These are phyloP conservation scores for Chromoteleia sp. DNA, from an alignment of 2,888 invertebrate genomes.

Conservation along the genomic window DNA sequence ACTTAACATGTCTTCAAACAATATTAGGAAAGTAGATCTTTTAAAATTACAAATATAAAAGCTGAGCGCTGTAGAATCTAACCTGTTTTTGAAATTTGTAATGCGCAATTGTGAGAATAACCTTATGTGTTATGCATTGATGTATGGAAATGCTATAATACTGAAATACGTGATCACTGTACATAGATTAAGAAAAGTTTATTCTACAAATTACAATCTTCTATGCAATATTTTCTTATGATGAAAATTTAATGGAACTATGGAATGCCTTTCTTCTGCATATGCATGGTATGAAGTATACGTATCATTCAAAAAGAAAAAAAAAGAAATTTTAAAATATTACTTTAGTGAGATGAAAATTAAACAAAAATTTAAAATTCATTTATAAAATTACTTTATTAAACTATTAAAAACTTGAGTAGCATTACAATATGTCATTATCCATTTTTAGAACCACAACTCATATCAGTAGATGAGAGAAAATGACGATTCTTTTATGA, in stretches of 20 bases:
- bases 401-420: conserved; percentile 3
- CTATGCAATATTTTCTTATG: not conserved
- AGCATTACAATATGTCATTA: conserved; percentile 36
- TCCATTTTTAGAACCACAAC: conserved; percentile 35
- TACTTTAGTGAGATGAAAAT: conserved; percentile 1
- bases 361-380: not conserved
- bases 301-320: not conserved
- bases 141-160: not conserved
- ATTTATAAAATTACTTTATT: conserved; percentile 35
- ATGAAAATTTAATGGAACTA: conserved; percentile 5
- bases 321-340: not conserved
- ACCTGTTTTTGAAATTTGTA: conserved; percentile 8
- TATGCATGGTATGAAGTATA: not conserved
- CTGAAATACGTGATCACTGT: not conserved
- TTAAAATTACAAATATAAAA: conserved; percentile 6
- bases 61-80: conserved; percentile 1
- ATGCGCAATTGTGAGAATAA: conserved; percentile 4
- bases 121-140: conserved; percentile 7
- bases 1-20: conserved; percentile 32
- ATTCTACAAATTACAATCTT: conserved; percentile 1
- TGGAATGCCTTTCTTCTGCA: too few species aligned
- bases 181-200: conserved; percentile 1
- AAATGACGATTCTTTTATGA: conserved; percentile 19
- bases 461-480: conserved; percentile 15
- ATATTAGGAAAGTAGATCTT: conserved; percentile 39